Evolutionary conservation across 1,140 invertebrate genomes (phyloP).

Genomic region (Trachymyrmex septentrionalis): DNA sequence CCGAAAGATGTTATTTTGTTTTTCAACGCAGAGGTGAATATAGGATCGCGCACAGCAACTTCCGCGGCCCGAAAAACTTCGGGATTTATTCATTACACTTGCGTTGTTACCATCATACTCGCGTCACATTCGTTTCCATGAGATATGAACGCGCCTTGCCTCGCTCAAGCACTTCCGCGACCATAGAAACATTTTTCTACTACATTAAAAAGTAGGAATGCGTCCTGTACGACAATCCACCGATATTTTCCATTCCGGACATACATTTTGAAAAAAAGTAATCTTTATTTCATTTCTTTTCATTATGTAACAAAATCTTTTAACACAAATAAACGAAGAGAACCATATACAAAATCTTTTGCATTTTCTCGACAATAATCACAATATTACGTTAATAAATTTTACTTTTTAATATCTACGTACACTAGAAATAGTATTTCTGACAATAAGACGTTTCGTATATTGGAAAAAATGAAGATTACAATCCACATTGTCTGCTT

Average conservation of each 20-base stretch:
- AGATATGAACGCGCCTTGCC: slow-evolving; percentile 64
- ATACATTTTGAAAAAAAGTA: slow-evolving; percentile 10
- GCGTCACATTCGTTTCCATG: slow-evolving; percentile 68
- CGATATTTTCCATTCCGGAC: slow-evolving; percentile 3
- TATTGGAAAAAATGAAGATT: neutral
- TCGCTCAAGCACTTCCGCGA: slow-evolving; percentile 43
- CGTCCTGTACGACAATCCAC: slow-evolving; percentile 32
- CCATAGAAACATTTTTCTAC: slow-evolving; percentile 72
- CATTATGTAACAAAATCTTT: slow-evolving; percentile 46
- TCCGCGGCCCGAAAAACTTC: slow-evolving; percentile 62
- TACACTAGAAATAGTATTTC: neutral
- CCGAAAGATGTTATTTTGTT: slow-evolving; percentile 43
- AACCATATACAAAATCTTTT: neutral
- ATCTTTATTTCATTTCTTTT: slow-evolving; percentile 41
- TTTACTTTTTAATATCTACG: neutral
- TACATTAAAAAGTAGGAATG: slow-evolving; percentile 73
- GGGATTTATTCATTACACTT: slow-evolving; percentile 73
- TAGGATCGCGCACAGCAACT: slow-evolving; percentile 19
- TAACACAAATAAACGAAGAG: no score
- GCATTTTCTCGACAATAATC: neutral
- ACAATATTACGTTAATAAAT: neutral
- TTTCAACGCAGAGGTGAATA: slow-evolving; percentile 38
- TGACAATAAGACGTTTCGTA: neutral
- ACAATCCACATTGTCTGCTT: neutral
- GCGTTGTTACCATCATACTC: slow-evolving; percentile 69